Percentiles rank a stretch among this genome's conserved stretches.
Conservation (phyloP, 2,113 vertebrate species). For the Ptychochromis oligacanthus region DNA sequence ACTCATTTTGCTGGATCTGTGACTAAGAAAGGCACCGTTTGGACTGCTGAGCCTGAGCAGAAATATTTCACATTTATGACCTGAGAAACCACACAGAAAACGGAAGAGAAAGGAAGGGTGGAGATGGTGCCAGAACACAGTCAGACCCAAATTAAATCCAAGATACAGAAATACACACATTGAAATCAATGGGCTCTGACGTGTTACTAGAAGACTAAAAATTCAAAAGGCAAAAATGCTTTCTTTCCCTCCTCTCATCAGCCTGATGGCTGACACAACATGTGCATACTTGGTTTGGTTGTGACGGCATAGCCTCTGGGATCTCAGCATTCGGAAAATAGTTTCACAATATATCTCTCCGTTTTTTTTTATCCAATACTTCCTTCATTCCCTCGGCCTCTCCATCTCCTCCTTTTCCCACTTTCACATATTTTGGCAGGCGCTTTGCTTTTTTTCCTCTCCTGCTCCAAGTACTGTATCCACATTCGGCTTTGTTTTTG, state of each 20-base stretch:
- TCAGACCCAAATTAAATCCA: conserved; percentile 22
- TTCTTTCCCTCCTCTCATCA: background rate
- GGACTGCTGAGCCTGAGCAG: background rate
- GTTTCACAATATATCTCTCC: conserved; percentile 21
- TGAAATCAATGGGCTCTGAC: conserved; percentile 26
- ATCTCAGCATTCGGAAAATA: conserved; percentile 25
- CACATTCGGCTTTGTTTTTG: conserved; percentile 24
- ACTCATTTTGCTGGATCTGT: background rate
- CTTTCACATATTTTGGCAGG: conserved; percentile 41
- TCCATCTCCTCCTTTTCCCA: background rate
- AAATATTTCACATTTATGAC: background rate
- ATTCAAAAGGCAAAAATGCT: no score
- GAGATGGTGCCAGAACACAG: background rate
- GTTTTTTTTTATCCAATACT: conserved; percentile 10
- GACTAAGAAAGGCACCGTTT: background rate
- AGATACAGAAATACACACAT: conserved; percentile 35
- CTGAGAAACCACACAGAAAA: background rate
- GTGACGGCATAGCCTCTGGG: background rate
- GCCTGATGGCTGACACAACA: conserved; percentile 4
- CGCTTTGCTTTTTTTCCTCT: background rate
- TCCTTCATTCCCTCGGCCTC: conserved; percentile 2
- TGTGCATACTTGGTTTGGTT: conserved; percentile 24
- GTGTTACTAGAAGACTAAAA: conserved; percentile 41
- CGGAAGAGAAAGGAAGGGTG: background rate
- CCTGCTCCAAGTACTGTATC: conserved; percentile 15